Evolutionary conservation across 2,888 invertebrate species (phyloP), one percentile per base, ranked within the genome.

Genomic region (Perdita meconis): DNA sequence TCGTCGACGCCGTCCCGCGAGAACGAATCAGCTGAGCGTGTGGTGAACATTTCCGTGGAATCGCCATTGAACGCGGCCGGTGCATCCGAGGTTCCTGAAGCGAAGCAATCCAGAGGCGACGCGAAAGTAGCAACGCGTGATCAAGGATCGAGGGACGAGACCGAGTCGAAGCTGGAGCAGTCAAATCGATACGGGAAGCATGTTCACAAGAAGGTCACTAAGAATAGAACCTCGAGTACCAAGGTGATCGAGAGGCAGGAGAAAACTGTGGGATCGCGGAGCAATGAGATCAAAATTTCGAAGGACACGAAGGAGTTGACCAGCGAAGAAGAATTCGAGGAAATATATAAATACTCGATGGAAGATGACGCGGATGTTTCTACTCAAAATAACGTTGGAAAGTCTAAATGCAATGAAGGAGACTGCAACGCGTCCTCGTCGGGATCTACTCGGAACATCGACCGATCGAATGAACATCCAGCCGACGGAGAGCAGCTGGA

Each of bases 251-350:
- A 40, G 12, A 55, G 50, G 42, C 19, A 42, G 2, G 40, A 34
- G 19, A 51, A n/a, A 10, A 34, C 44, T 1, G 0, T 10, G 2
- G n/a, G 1, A 0, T 6, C n/a, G 42, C 13, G 5, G 8, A 26
- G 36, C 0, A 19, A 36, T 1, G 53, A 8, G 22, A 2, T 51
- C 0, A 51, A 53, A 10, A 26, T 10, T 5, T 44, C 53, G 0
- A 67, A 13, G 12, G 51, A 57, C 3, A 38, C 51, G 8, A 64
- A 22, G 1, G 63, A 53, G 19, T 12, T 53, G 19, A 71, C 42
- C 5, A 65, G 75, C 26, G 75, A 75, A 8, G 75, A 75, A 13
- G 65, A 72, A 8, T 74, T 72, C 59, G 74, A 74, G n/a, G 75
- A 75, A 10, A 65, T 60, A 26, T 74, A 65, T 6, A 65, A 50